Evolutionary conservation across 2,113 vertebrate genomes (phyloP), one percentile per base, ranked within the genome.

Genomic region (Gila orcuttii): DNA sequence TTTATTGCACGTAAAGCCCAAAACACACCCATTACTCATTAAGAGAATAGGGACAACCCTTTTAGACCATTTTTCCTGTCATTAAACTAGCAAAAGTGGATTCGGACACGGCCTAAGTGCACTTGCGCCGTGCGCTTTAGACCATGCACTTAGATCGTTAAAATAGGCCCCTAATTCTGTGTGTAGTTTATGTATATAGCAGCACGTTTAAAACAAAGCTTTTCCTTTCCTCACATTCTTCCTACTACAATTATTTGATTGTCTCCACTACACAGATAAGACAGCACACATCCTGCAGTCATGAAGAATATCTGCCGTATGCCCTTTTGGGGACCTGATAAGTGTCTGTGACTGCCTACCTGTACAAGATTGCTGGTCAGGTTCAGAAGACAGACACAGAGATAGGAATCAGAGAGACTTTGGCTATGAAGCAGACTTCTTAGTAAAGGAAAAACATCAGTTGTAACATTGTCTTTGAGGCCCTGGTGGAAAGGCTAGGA

Each of bases 341-440:
- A 92, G 50, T 90, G 87, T 91, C 87, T 90, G 87, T 88, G 82
- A 71, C 84, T 88, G 47, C 59, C 62, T 88, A 80, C 84, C 83
- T 83, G 74, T 55, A 83, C 55, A 31, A 91, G 86, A 89, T 87
- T 85, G 79, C 81, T 87, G 86, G 84, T 85, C 84, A 81, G 86
- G 89, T 91, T 88, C 86, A 87, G 88, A 90, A 89, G 82, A 83
- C 87, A 93, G 93, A 95, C 93, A 59, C 60, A 73, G 64, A 92
- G 93, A 94, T 94, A 93, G 90, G 90, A 91, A 95, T 94, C 93
- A 82, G 81, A 21, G 69, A 88, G 89, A 91, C 90, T 89, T 88
- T 91, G 89, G 91, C 88, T 90, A 8, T 89, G 89, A 86, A 76
- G 60, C 76, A 79, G 84, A 88, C 73, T 86, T 91, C 81, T 45